Conservation (phyloP, 2,888 invertebrate genomes). For the Macrophya alboannulata region DNA sequence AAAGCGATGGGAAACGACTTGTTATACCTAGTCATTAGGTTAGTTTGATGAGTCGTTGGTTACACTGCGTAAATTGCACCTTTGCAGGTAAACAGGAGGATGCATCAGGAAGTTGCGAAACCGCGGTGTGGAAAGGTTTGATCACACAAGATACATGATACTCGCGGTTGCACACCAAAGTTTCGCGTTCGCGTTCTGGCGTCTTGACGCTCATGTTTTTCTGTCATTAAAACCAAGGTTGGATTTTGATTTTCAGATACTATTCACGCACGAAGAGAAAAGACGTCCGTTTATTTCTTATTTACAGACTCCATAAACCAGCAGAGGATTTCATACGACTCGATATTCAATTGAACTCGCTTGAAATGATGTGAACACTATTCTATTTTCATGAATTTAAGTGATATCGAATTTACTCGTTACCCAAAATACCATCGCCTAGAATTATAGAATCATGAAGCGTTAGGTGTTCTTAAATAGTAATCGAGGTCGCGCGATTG, state of each 20-base stretch:
- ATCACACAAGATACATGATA: neutral
- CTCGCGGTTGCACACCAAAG: neutral
- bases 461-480: neutral
- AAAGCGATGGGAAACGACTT: conserved; percentile 26
- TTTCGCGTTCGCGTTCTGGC: neutral
- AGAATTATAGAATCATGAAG: neutral
- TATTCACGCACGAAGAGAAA: neutral
- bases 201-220: neutral
- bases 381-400: too few species aligned
- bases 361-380: too few species aligned
- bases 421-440: too few species aligned
- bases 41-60: conserved; percentile 12
- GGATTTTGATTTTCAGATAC: neutral
- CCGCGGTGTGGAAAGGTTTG: neutral
- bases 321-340: neutral
- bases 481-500: neutral
- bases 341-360: too few species aligned
- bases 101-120: neutral
- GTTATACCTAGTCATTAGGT: conserved; percentile 15
- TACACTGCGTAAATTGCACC: conserved; percentile 27
- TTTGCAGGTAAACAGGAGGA: neutral
- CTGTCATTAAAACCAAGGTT: neutral
- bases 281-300: neutral
- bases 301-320: neutral
- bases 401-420: too few species aligned